phyloP scores from a whole-genome alignment of 2,113 vertebrate genomes.

The Corythaixoides concolor region DNA sequence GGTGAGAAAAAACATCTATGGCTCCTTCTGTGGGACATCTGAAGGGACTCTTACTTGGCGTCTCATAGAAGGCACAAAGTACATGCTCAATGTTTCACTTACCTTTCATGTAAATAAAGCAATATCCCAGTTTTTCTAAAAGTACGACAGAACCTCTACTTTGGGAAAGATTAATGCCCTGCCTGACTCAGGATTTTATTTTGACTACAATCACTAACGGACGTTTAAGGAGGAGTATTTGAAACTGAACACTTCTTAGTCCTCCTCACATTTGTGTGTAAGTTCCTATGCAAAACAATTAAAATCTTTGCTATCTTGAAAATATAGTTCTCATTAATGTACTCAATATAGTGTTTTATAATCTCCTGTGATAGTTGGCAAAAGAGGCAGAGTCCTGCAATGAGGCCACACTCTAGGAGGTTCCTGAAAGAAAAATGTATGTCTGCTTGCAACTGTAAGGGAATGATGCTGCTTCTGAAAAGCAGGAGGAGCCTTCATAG shows the following conservation, averaged over 20 bases:
- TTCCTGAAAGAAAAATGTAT: background rate
- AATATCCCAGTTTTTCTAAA: background rate
- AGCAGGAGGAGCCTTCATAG: background rate
- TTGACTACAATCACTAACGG: rapidly evolving
- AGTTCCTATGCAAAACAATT: background rate
- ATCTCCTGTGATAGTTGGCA: background rate
- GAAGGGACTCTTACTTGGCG: background rate
- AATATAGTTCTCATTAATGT: background rate
- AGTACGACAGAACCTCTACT: rapidly evolving
- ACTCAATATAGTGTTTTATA: background rate
- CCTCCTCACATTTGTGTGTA: background rate
- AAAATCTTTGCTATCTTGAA: background rate
- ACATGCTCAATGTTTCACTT: background rate
- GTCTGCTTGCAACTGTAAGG: background rate
- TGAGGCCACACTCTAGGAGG: background rate
- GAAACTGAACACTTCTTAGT: background rate
- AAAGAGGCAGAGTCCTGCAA: background rate
- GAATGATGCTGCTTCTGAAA: background rate
- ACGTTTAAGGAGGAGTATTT: background rate
- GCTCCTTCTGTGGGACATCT: background rate
- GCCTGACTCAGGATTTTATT: background rate
- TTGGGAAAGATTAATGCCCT: rapidly evolving
- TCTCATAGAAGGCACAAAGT: background rate
- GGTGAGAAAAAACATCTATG: background rate
- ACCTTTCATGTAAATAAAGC: background rate